These are phyloP conservation scores for Triops longicaudatus DNA, from an alignment of 1,140 invertebrate genomes.

Conservation along the genomic window DNA sequence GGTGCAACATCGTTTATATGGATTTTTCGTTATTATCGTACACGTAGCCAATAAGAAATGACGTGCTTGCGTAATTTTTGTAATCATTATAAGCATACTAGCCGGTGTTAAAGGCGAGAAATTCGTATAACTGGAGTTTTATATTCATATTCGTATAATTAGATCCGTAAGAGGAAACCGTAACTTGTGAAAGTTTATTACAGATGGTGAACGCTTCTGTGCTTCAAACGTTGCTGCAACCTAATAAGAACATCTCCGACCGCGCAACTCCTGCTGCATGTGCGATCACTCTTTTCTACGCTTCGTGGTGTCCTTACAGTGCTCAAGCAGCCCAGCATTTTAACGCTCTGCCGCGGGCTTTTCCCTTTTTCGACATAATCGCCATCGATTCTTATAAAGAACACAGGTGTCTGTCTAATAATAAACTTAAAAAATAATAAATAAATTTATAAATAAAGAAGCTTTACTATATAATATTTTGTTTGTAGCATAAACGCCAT, in stretches of 20 bases:
- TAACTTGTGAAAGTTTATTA: constrained; percentile 28
- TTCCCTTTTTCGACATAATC: constrained; percentile 75
- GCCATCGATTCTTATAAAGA: constrained; percentile 83
- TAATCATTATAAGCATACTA: too few relatives aligned
- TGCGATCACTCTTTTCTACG: constrained; percentile 77
- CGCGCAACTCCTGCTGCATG: constrained; percentile 54
- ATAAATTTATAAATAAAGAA: background rate
- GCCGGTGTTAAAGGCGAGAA: too few relatives aligned
- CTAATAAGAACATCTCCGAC: constrained; percentile 45
- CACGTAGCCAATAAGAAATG: too few relatives aligned
- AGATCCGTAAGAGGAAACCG: too few relatives aligned
- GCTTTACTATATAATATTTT: background rate
- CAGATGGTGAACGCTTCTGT: constrained; percentile 45
- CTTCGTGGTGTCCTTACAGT: constrained; percentile 80
- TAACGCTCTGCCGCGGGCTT: constrained; percentile 75
- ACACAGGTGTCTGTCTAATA: constrained; percentile 48
- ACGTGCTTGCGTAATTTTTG: too few relatives aligned
- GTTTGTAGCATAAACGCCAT: constrained; percentile 62
- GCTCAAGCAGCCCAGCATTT: constrained; percentile 78
- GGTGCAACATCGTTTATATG: background rate
- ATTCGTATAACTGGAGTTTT: background rate
- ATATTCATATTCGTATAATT: background rate
- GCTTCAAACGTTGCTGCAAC: constrained; percentile 46
- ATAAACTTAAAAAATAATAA: too few relatives aligned
- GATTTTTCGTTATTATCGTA: background rate